These are phyloP conservation scores for Oxyura jamaicensis DNA, from an alignment of 2,113 vertebrate genomes.

Conservation along the genomic window DNA sequence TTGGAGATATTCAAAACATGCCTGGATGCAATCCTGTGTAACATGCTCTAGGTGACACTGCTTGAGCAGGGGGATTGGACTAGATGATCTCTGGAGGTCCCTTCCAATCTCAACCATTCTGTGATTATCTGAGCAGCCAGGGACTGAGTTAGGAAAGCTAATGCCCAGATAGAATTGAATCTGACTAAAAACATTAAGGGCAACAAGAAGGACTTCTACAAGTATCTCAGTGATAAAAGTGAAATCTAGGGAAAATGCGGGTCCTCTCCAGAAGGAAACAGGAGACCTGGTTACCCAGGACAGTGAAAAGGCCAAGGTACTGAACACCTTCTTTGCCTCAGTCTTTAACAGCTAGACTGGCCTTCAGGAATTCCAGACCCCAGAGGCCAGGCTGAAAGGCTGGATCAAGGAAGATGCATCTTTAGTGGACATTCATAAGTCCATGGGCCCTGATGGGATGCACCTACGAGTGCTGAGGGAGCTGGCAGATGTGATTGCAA, in stretches of 20 bases:
- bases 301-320: neutral
- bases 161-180: neutral
- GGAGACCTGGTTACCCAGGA: neutral
- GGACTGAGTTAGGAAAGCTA: neutral
- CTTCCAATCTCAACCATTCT: no score
- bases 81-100: no score
- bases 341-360: neutral
- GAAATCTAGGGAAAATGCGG: neutral
- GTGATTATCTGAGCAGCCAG: no score
- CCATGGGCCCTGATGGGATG: no score
- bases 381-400: neutral
- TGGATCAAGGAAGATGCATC: neutral
- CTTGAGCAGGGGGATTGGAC: no score
- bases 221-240: neutral
- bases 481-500: no score
- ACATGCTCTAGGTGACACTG: no score
- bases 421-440: neutral
- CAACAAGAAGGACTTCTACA: neutral
- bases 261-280: neutral
- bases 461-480: no score
- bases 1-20: no score
- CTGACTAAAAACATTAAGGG: neutral
- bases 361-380: neutral
- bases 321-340: neutral
- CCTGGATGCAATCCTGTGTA: no score